Base-by-base conservation (phyloP, 2,888 invertebrate species). In the Allophyes oxyacanthae region DNA sequence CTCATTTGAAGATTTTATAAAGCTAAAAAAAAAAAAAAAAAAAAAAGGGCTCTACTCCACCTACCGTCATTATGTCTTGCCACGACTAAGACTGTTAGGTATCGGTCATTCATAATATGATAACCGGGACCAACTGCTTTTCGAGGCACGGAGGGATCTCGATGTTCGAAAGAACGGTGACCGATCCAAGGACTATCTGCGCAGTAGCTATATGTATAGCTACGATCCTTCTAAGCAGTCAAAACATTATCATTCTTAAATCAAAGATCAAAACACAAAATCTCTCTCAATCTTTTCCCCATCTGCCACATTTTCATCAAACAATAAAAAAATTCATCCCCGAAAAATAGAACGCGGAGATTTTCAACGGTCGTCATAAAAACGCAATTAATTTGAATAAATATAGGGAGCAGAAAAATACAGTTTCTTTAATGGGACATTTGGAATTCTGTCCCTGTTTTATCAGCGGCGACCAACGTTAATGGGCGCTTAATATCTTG, bases 311-410 rank as follows among this genome's bases (percentile, higher is more conserved):
- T 45, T 36, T 11, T 20, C 9, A 15, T 9, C 25, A 20, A 56
- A 68, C 53, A 58, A 68, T 49, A 72, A 68, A 72, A 62, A 60
- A 40, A 34, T n/a, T 51, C 33, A 14, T 53, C 57, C 51, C 64
- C 55, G 64, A 75, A 76, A 77, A 68, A 77, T 77, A 78, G 76
- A 71, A 73, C 65, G 67, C 66, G 50, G 58, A 76, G 73, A 80
- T 83, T 68, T 82, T 75, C 79, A 68, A 54, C 75, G 63, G 66
- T 57, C 75, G 56, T 64, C 75, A 88, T 90, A 88, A 90, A 91
- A 90, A 88, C 83, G 85, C 84, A 87, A 90, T 90, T 90, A 91
- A 89, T 89, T 90, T 88, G 84, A 89, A 90, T 90, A 90, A 89
- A 86, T 83, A 87, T 81, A 71, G 76, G 62, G 58, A 60, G 54